A percentile compares a stretch with the other conserved stretches of the same genome.
These are phyloP conservation scores for Myotis daubentonii DNA, from an alignment of 2,797 vertebrate genomes.

Conservation along the genomic window DNA sequence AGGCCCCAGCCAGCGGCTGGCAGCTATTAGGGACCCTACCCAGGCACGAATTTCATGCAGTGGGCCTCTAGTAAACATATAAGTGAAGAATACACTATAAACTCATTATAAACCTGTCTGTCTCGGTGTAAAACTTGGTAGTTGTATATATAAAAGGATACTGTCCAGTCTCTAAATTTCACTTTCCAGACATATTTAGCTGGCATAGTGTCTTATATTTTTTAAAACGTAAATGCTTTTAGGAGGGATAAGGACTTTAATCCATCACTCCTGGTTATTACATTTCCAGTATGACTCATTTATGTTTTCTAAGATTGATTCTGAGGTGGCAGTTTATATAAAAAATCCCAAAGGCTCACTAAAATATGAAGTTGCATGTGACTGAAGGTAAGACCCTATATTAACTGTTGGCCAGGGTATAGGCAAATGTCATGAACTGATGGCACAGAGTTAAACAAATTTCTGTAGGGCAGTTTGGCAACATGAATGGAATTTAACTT, in stretches of 20 bases:
- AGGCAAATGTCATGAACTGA: not conserved
- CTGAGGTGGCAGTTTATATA: not conserved
- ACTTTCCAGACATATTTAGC: not conserved
- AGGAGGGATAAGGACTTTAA: not conserved
- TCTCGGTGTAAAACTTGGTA: not conserved
- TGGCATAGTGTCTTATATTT: not conserved
- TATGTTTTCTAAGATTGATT: conserved; percentile 20
- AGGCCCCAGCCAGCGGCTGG: too few species aligned
- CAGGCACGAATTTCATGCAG: too few species aligned
- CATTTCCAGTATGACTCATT: not conserved
- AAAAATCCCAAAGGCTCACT: not conserved
- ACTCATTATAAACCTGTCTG: not conserved
- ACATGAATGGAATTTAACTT: not conserved
- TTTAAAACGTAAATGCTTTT: not conserved
- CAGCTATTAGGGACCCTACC: too few species aligned
- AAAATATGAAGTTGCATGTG: not conserved
- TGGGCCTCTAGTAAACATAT: not conserved
- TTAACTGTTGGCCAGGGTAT: not conserved
- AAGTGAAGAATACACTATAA: not conserved
- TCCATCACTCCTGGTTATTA: not conserved
- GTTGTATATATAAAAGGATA: not conserved
- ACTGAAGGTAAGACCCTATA: not conserved
- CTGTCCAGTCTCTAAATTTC: not conserved
- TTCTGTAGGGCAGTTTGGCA: not conserved
- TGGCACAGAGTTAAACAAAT: not conserved